A percentile compares a stretch with the other conserved stretches of the same genome.
Evolutionary conservation across 2,113 vertebrate species (phyloP).

Genomic region (Neodontobutis hainanensis): DNA sequence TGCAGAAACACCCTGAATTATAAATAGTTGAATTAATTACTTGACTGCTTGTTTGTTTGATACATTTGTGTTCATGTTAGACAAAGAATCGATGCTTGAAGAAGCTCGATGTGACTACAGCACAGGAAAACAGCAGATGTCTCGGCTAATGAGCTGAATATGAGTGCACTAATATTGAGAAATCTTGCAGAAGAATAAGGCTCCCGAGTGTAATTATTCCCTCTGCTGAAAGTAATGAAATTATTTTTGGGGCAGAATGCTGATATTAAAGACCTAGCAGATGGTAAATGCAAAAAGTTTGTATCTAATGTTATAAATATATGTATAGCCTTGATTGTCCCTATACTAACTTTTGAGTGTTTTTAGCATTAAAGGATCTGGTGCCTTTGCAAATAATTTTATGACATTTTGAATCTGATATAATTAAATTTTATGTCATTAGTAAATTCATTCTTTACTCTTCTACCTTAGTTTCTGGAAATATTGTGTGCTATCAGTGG

Average conservation of each 20-base stretch:
- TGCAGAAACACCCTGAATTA: background rate
- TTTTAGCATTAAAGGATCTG: conserved; percentile 1
- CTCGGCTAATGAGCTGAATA: conserved; percentile 60
- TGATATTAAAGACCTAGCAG: conserved; percentile 50
- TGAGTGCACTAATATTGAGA: conserved; percentile 43
- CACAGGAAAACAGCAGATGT: conserved; percentile 54
- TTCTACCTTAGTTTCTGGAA: too few relatives aligned
- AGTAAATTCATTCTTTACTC: too few relatives aligned
- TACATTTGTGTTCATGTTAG: conserved; percentile 18
- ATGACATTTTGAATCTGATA: background rate
- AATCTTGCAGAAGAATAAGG: conserved; percentile 38
- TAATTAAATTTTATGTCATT: too few relatives aligned
- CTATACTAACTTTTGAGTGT: conserved; percentile 18
- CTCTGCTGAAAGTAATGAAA: conserved; percentile 42
- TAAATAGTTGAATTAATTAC: background rate
- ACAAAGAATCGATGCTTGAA: conserved; percentile 24
- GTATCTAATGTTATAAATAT: conserved; percentile 31
- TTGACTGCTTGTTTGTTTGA: background rate
- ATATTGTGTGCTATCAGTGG: too few relatives aligned
- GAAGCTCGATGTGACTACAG: conserved; percentile 22
- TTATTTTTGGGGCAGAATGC: conserved; percentile 20
- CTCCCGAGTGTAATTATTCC: conserved; percentile 60
- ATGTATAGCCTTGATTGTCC: conserved; percentile 33
- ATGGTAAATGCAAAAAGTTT: conserved; percentile 39
- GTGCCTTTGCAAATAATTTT: background rate